Percentiles rank a stretch among this genome's conserved stretches.
Conservation (phyloP, 2,888 invertebrate species). For the Nipponacmea schrenckii region DNA sequence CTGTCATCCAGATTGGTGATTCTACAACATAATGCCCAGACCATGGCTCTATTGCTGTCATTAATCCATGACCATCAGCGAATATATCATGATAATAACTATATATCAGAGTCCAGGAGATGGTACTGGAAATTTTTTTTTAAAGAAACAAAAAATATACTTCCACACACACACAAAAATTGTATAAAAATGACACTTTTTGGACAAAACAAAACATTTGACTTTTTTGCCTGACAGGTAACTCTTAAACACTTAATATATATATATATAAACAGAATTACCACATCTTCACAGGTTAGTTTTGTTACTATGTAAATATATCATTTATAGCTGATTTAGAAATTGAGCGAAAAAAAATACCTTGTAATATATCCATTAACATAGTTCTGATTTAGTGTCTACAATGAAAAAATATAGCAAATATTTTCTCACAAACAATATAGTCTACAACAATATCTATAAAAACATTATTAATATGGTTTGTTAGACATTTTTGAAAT, state of each 20-base stretch:
- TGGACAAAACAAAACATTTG: background rate
- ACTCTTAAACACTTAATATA: no score
- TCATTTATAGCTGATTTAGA: no score
- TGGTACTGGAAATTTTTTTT: conserved; percentile 57
- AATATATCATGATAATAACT: conserved; percentile 65
- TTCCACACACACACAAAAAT: background rate
- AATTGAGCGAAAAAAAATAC: conserved; percentile 33
- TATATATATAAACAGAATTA: no score
- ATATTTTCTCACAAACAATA: background rate
- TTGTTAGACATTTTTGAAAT: no score
- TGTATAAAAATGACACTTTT: background rate
- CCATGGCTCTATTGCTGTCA: conserved; percentile 68
- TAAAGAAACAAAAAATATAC: conserved; percentile 22
- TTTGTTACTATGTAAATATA: no score
- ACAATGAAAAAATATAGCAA: conserved; percentile 25
- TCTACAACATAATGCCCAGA: conserved; percentile 64
- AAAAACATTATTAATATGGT: no score
- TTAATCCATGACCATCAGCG: conserved; percentile 60
- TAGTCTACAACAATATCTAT: no score
- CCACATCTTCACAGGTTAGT: no score
- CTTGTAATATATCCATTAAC: conserved; percentile 65
- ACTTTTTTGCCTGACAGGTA: no score
- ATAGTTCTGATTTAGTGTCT: conserved; percentile 66
- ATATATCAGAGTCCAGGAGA: conserved; percentile 68
- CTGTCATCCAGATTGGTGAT: conserved; percentile 66